A percentile compares a stretch with the other conserved stretches of the same genome.
These are phyloP conservation scores for Eclectus roratus DNA, from an alignment of 2,113 vertebrate species.

Conservation along the genomic window DNA sequence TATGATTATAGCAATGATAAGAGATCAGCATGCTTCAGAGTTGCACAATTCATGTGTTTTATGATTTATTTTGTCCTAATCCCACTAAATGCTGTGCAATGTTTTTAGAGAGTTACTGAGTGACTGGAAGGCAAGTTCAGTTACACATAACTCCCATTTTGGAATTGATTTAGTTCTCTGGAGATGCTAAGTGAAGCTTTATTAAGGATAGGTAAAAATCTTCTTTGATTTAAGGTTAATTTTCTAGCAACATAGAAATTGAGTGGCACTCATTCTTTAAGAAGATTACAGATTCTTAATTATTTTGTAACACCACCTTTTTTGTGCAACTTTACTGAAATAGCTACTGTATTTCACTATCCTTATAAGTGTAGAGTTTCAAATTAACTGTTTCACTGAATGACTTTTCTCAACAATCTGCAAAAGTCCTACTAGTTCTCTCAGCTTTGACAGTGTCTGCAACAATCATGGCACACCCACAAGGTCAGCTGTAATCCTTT, in stretches of 20 bases:
- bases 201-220: background rate
- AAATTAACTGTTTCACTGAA: background rate
- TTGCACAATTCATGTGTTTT: background rate
- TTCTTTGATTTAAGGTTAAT: background rate
- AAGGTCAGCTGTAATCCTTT: background rate
- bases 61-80: background rate
- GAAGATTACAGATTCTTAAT: background rate
- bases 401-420: background rate
- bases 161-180: background rate
- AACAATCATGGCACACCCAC: background rate
- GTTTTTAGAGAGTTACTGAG: slow-evolving; percentile 8
- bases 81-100: background rate
- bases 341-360: background rate
- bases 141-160: background rate
- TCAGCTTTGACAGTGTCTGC: background rate
- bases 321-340: background rate
- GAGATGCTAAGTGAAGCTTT: background rate
- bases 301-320: background rate
- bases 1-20: background rate
- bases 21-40: background rate
- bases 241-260: background rate
- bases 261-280: background rate
- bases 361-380: background rate
- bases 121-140: background rate
- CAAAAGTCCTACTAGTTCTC: background rate